These are phyloP conservation scores for Onchidella celtica DNA, from an alignment of 2,888 invertebrate species.

Conservation along the genomic window DNA sequence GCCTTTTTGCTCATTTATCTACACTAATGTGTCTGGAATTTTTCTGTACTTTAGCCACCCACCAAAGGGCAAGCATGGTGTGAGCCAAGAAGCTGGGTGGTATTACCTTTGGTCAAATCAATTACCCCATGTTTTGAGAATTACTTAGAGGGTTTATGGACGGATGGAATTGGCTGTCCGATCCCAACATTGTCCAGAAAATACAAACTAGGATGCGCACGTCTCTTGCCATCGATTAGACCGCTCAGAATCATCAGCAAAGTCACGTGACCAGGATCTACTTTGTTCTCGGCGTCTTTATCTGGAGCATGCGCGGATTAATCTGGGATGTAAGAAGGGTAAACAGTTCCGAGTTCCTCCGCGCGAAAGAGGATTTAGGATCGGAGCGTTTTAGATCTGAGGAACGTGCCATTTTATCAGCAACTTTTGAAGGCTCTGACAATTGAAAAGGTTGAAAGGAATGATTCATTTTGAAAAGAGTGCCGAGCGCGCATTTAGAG, in stretches of 20 bases:
- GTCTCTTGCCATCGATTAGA: constrained; percentile 36
- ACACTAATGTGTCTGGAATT: no score
- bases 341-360: constrained; percentile 32
- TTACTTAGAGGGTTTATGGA: no score
- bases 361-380: constrained; percentile 42
- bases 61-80: no score
- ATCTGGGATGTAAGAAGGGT: constrained; percentile 37
- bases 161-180: no score
- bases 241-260: constrained; percentile 20
- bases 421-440: background rate
- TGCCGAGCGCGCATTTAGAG: background rate
- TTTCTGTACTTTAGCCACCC: no score
- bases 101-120: no score
- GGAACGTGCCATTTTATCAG: constrained; percentile 22
- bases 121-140: no score
- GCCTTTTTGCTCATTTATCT: no score
- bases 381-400: background rate
- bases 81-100: no score
- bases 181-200: no score
- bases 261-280: constrained; percentile 46
- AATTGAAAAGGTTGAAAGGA: constrained; percentile 19
- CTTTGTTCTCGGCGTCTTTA: constrained; percentile 36
- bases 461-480: constrained; percentile 9
- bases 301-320: constrained; percentile 44
- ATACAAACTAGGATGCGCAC: no score